Evolutionary conservation across 1,140 invertebrate genomes (phyloP).

Genomic region (Anastatus disparis): DNA sequence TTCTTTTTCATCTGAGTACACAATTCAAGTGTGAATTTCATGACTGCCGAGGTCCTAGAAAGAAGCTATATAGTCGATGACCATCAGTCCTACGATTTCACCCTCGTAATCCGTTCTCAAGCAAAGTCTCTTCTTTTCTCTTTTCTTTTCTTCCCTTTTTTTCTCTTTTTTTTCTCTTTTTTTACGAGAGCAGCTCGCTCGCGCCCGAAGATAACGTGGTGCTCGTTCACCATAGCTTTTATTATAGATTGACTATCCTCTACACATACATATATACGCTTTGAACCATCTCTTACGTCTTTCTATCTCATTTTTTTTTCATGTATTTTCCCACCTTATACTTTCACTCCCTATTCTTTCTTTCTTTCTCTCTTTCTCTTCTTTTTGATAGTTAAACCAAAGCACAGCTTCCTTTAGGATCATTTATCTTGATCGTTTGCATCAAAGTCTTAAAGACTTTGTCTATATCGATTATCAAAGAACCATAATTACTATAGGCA

Average conservation of each 20-base stretch:
- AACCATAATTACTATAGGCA: too few species aligned
- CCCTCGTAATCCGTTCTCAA: conserved; percentile 66
- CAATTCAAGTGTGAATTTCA: conserved; percentile 41
- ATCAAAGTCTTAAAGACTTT: too few species aligned
- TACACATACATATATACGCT: too few species aligned
- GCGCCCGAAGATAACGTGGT: conserved; percentile 18
- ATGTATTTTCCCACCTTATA: not conserved
- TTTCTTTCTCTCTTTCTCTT: conserved; percentile 39
- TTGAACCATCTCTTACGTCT: not conserved
- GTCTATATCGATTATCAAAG: conserved; percentile 8
- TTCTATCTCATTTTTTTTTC: conserved; percentile 2
- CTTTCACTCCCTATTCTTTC: not conserved
- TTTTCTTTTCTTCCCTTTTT: conserved; percentile 62
- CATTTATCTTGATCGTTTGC: conserved; percentile 64
- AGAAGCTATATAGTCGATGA: conserved; percentile 40
- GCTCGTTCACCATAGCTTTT: conserved; percentile 36
- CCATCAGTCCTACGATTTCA: conserved; percentile 59
- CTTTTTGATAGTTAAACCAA: not conserved
- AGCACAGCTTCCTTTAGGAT: conserved; percentile 45
- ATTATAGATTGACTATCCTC: conserved; percentile 35
- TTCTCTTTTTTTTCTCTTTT: conserved; percentile 60
- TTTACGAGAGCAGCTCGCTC: conserved; percentile 54
- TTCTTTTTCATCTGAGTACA: not conserved
- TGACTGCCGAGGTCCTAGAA: not conserved
- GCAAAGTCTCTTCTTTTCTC: conserved; percentile 58